phyloP scores from a whole-genome alignment of 2,888 invertebrate species.

The Trypoxylon attenuatum region DNA sequence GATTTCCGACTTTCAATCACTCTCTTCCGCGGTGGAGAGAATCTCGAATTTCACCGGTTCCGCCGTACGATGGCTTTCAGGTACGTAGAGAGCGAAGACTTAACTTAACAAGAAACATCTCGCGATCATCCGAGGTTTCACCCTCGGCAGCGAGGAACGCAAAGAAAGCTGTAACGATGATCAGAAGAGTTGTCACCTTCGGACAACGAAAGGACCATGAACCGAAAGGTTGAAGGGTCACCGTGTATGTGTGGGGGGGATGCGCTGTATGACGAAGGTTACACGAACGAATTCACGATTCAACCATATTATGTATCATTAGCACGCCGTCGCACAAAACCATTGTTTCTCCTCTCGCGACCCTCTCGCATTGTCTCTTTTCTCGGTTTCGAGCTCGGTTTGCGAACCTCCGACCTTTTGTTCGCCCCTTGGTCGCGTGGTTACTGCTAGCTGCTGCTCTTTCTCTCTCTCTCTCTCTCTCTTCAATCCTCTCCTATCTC shows the following conservation, averaged over 20 bases:
- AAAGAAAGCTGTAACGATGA: slow-evolving; percentile 29
- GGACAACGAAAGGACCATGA: slow-evolving; percentile 21
- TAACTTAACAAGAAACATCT: slow-evolving; percentile 38
- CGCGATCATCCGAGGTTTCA: slow-evolving; percentile 23
- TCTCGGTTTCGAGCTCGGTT: not conserved
- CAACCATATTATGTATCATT: slow-evolving; percentile 66
- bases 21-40: slow-evolving; percentile 5
- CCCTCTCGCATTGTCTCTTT: not conserved
- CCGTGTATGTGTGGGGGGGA: slow-evolving; percentile 24
- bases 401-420: slow-evolving; percentile 6
- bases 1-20: not conserved
- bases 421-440: slow-evolving; percentile 11
- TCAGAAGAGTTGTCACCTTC: slow-evolving; percentile 12
- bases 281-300: slow-evolving; percentile 68
- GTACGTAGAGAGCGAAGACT: slow-evolving; percentile 52
- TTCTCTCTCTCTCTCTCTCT: slow-evolving; percentile 2
- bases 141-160: slow-evolving; percentile 23
- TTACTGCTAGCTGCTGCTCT: not conserved
- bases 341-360: slow-evolving; percentile 21
- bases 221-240: slow-evolving; percentile 30
- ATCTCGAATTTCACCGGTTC: no score
- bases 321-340: slow-evolving; percentile 41
- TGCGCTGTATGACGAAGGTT: slow-evolving; percentile 39
- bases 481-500: not conserved
- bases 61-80: slow-evolving; percentile 54